Evolutionary conservation across 2,888 invertebrate species (phyloP).

Genomic region (Leptarthrus brevirostris): DNA sequence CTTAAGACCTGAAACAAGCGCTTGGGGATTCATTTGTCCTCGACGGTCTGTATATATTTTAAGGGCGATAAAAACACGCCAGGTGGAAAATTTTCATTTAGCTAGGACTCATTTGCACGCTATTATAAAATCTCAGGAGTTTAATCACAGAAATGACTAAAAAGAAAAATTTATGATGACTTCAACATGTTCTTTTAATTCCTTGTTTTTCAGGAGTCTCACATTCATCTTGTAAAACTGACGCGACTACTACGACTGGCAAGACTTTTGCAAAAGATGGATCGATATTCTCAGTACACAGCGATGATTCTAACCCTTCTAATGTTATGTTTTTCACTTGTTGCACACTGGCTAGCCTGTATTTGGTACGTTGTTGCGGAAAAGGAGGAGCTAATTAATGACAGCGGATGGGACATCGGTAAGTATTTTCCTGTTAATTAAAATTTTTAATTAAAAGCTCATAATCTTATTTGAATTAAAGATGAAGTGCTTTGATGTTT

Average conservation of each 20-base stretch:
- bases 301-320: constrained; percentile 92
- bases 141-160: too few species aligned
- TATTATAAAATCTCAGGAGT: too few species aligned
- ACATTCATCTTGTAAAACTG: constrained; percentile 92
- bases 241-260: constrained; percentile 90
- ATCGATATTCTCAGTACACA: constrained; percentile 95
- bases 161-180: too few species aligned
- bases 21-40: constrained; percentile 1
- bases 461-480: too few species aligned
- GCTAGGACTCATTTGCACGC: not conserved
- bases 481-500: too few species aligned
- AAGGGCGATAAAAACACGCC: not conserved
- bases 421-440: constrained; percentile 62
- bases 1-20: not conserved
- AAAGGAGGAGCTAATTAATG: constrained; percentile 79
- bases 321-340: constrained; percentile 93
- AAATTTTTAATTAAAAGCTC: too few species aligned
- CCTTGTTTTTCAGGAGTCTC: constrained; percentile 72
- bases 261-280: constrained; percentile 93
- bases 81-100: not conserved
- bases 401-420: constrained; percentile 85
- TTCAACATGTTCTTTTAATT: constrained; percentile 26
- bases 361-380: constrained; percentile 97
- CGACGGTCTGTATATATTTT: not conserved
- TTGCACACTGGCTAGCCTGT: constrained; percentile 97